phyloP scores from a whole-genome alignment of 2,888 invertebrate species.

The Perizoma affinitatum region DNA sequence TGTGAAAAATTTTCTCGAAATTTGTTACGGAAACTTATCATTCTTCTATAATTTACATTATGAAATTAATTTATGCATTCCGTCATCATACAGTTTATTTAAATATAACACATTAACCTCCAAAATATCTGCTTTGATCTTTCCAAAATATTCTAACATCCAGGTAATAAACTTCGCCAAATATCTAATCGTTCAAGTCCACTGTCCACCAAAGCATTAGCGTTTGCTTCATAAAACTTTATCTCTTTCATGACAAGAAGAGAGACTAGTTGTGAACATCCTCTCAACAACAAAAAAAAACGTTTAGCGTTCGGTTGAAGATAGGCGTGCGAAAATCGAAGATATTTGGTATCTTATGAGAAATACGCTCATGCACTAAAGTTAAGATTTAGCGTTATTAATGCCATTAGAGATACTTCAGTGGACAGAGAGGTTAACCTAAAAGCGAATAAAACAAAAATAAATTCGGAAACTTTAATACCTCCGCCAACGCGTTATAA shows the following conservation, averaged over 20 bases:
- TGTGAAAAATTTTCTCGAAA: slow-evolving; percentile 4
- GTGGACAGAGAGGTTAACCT: background rate
- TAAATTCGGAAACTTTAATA: slow-evolving; percentile 32
- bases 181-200: slow-evolving; percentile 15
- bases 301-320: too few species aligned
- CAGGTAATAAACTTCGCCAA: slow-evolving; percentile 25
- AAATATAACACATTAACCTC: slow-evolving; percentile 31
- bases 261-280: too few species aligned
- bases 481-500: slow-evolving; percentile 34
- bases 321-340: too few species aligned
- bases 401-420: background rate
- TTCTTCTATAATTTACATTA: slow-evolving; percentile 3
- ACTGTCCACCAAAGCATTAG: slow-evolving; percentile 8
- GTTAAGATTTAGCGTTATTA: too few species aligned
- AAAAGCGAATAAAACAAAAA: slow-evolving; percentile 13
- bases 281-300: too few species aligned
- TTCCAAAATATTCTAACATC: slow-evolving; percentile 25
- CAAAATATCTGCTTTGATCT: slow-evolving; percentile 32
- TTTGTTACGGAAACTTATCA: slow-evolving; percentile 3
- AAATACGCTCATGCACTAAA: too few species aligned
- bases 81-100: slow-evolving; percentile 23
- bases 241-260: too few species aligned
- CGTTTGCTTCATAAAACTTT: background rate
- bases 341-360: too few species aligned
- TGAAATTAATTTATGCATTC: slow-evolving; percentile 19